Evolutionary conservation across 2,797 vertebrate genomes (phyloP), one percentile per base, ranked within the genome.

Genomic region (Choloepus didactylus): DNA sequence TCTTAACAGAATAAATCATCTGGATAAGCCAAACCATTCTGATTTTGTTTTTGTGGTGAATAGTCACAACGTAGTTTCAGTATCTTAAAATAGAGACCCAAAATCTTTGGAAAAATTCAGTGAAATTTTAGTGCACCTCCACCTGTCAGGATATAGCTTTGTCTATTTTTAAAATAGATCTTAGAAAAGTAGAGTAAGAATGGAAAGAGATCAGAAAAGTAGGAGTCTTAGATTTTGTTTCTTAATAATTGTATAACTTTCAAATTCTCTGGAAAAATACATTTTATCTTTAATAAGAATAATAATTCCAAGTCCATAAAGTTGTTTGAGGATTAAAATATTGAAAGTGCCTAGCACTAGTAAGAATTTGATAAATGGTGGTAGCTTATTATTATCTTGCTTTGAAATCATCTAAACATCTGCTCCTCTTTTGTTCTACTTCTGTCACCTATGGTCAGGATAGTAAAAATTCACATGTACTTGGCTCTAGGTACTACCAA

Each of bases 231-330:
- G 21, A 41, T 60, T 46, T 90, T 84, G 44, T 79, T 56, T 70
- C 29, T 93, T 81, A 85, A 38, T 85, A 81, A 86, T 44, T 70
- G 6, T 70, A 29, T 35, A 76, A 56, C 10, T 51, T 84, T 73
- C 60, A 83, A 86, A 89, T 21, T 29, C 49, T 64, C 77, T 41
- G 44, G 51, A 83, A 21, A 95, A 92, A 83, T 16, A 82, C 4
- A 62, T 87, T 91, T 90, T 87, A 64, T 94, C 41, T 87, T 64
- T 49, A 95, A 87, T 60, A 29, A n/a, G 14, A n/a, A 11, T 15
- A 86, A 44, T 64, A 15, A 85, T 77, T 60, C 16, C 29, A 87
- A 92, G 87, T 67, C 72, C 75, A 81, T 59, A 67, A 70, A 72
- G 9, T 54, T 86, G 31, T 69, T 75, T 87, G n/a, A 59, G 10